Base-by-base conservation (phyloP, 2,113 vertebrate species). In the Oncorhynchus kisutch region DNA sequence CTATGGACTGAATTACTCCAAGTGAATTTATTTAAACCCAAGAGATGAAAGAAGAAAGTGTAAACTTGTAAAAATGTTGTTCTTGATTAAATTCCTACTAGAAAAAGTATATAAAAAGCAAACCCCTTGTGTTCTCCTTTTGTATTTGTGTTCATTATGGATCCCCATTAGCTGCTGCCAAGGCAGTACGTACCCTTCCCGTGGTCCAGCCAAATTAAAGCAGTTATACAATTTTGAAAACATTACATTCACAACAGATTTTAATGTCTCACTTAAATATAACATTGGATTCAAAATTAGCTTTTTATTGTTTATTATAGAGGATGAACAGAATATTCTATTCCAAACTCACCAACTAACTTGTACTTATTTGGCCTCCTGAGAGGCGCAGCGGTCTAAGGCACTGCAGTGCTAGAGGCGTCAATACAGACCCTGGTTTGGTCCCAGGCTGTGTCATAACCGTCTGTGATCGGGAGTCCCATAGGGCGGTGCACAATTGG, bases 281-380 rank as follows among this genome's bases (percentile, higher is more conserved):
- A 62, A 11, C 45, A 76, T 22, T 78, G 65, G 69, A 51, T 78
- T 71, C 81, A 24, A 48, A 48, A 78, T 82, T 60, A 84, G 76
- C 78, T 86, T 76, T 75, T 86, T 78, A 51, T 80, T 86, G 34
- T 8, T 86, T 86, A 81, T 74, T 22, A 86, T 86, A 78, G 80
- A 82, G 24, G 66, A 75, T 70, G 20, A 27, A 64, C 5, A 68
- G 54, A 59, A 59, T 72, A 60, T 77, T 25, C 68, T 51, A 12
- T 66, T 79, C 84, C 67, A 77, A 69, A 81, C 70, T 79, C 76
- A 77, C 76, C 76, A 67, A 84, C 73, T 67, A 81, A 45, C 72
- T 16, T 87, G 86, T 88, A 85, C 88, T 89, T 7, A 34, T 34
- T 34, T 34, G 34, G 34, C 34, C 34, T 34, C 34, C 34, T 34